Base-by-base conservation (phyloP, 2,113 vertebrate genomes). In the Tychaedon coryphoeus region DNA sequence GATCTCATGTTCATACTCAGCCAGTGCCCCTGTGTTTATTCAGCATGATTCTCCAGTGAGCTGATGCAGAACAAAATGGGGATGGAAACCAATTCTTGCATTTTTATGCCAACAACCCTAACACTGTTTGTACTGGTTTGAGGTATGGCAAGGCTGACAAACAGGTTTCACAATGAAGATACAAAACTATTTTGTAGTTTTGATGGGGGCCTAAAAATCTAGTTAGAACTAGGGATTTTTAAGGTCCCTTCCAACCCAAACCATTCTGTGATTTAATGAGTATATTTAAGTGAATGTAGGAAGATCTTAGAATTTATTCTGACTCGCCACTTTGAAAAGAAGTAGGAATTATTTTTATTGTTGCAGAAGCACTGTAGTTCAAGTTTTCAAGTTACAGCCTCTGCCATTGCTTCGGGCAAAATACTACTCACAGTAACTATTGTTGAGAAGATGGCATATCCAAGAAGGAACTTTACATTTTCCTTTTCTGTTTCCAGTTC, bases 401-500 rank as follows among this genome's bases (percentile, higher is more conserved):
- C 61, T 60, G 23, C 45, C 62, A 18, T 2, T 61, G 34, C 51
- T 31, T 53, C 60, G 42, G 43, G 45, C 34, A 80, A 80, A 77
- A 83, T 3, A 3, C 26, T 74, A 94, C 98, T 98, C 96, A 98
- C 98, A 1, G 97, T 97, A 71, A 97, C 43, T 14, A 90, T 7
- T 29, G 98, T 97, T 19, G 98, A 95, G 42, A 97, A 65, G 36
- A 98, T 16, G 24, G 98, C 97, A 75, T 98, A 98, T 48, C 97
- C 98, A 91, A 98, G 96, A 6, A 98, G 86, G 40, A 97, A 98
- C 61, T 96, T 97, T 28, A 97, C 97, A 2, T 98, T 98, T 95
- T 98, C 97, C 91, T 97, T 98, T 88, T 98, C 97, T 6, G 95
- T 98, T 97, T 98, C 97, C 96, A 98, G 3, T 70, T 98, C 97